Evolutionary conservation across 53 echinoderm and acorn worm species (phyloP), one percentile per base, ranked within the genome.

Genomic region (Luidia sarsii): DNA sequence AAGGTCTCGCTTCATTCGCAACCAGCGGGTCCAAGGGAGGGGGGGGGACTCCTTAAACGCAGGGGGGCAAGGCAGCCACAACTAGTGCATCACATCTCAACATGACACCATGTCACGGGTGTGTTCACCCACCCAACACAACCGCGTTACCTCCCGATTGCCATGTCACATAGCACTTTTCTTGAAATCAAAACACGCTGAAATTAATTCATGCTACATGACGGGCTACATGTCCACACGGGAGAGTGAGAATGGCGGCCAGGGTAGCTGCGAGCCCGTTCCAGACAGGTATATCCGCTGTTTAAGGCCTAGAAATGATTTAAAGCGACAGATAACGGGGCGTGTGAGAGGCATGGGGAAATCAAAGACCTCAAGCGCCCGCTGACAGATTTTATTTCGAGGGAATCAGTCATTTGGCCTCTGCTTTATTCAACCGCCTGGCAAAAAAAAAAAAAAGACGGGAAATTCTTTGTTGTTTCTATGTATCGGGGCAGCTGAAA

Each of bases 371-470:
- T 30, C 45, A 14, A 77, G 77, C 77, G 9, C 11, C 32, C 48
- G 77, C 77, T 77, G 77, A 77, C 77, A 77, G 77, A 77, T 77
- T 60, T 60, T 60, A 77, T 77, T 61, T 60, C 61, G 23, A 61
- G 46, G 59, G 77, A 77, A 60, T 77, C 77, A 77, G 77, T 77
- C 77, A 77, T 45, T 67, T 65, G 77, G 62, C 65, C 37, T 65
- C 16, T 35, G 31, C 41, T 57, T 74, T 60, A 41, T 35, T 63
- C 33, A 10, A 60, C 60, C 46, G 59, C 59, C 60, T 59, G 19
- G 60, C 48, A 31, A 36, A 46, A 69, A 69, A 41, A 61, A 46
- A 59, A 57, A 5, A n/a, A 9, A 27, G 56, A 11, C 6, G 41
- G 41, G 41, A 41, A 41, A 41, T 41, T 6, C 41, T 11, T 6